phyloP scores from a whole-genome alignment of 2,888 invertebrate genomes.

The Eulithis testata region DNA sequence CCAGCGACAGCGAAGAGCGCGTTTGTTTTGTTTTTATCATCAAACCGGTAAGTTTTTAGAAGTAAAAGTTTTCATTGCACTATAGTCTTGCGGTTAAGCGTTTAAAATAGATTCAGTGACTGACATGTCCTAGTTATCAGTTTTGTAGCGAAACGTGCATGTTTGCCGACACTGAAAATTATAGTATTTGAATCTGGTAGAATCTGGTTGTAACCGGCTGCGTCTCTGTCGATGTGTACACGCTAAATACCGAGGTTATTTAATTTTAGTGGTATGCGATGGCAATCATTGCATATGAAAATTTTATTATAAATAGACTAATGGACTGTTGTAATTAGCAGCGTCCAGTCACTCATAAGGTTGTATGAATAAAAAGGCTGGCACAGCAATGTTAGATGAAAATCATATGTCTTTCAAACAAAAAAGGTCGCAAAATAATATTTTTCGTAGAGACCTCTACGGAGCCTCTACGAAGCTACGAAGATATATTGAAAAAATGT shows the following conservation, averaged over 20 bases:
- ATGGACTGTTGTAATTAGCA: constrained; percentile 19
- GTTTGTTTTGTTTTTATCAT: constrained; percentile 39
- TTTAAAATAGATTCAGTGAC: constrained; percentile 57
- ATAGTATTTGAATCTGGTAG: constrained; percentile 32
- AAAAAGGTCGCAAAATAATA: neutral
- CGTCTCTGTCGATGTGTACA: constrained; percentile 50
- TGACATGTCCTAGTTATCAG: constrained; percentile 35
- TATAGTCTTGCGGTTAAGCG: constrained; percentile 23
- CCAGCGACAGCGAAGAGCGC: constrained; percentile 26
- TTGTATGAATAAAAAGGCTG: too few relatives aligned
- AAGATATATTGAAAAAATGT: neutral
- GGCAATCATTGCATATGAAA: constrained; percentile 41
- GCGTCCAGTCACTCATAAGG: neutral
- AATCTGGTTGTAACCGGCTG: constrained; percentile 43
- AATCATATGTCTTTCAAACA: too few relatives aligned
- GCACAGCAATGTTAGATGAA: too few relatives aligned
- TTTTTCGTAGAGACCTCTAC: constrained; percentile 13
- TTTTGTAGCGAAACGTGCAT: constrained; percentile 2
- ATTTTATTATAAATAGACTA: constrained; percentile 37
- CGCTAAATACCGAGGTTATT: constrained; percentile 46
- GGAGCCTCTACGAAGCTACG: constrained; percentile 11
- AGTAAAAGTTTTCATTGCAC: constrained; percentile 25
- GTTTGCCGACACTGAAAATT: constrained; percentile 13
- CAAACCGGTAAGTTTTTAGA: constrained; percentile 30
- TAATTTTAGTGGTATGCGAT: constrained; percentile 42